phyloP scores from a whole-genome alignment of 2,113 vertebrate species.

The Ageneiosus marmoratus region DNA sequence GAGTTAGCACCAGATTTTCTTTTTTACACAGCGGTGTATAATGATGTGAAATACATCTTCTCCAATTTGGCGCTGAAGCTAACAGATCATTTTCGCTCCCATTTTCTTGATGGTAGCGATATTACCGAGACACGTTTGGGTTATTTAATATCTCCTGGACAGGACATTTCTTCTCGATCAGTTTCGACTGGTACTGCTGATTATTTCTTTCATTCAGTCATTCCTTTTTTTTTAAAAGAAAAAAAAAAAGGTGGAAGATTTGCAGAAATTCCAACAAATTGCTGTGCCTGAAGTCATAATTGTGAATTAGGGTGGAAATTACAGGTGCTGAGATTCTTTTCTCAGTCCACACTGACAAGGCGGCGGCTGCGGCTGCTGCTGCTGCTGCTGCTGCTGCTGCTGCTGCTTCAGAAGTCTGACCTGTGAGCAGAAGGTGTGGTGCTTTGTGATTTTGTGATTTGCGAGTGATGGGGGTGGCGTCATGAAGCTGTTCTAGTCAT shows the following conservation, averaged over 20 bases:
- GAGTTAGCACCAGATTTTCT: not conserved
- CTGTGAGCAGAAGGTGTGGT: not conserved
- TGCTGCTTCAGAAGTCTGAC: not conserved
- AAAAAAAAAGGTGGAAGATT: constrained; percentile 13
- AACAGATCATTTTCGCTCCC: constrained; percentile 12
- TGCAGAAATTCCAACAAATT: constrained; percentile 17
- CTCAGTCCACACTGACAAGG: not conserved
- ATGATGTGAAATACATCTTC: constrained; percentile 17
- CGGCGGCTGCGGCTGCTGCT: not conserved
- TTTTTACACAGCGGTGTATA: not conserved
- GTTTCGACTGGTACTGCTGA: not conserved
- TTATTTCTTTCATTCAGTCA: not conserved
- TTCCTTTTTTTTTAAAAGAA: not conserved
- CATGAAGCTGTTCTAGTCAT: too few relatives aligned
- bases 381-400: not conserved
- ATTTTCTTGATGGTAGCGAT: constrained; percentile 23
- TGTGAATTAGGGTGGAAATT: constrained; percentile 9
- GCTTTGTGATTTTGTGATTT: not conserved
- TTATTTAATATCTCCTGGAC: constrained; percentile 17
- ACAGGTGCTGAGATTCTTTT: not conserved
- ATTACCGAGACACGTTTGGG: constrained; percentile 2
- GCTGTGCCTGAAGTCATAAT: constrained; percentile 4
- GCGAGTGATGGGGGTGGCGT: accelerated
- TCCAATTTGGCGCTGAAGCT: not conserved
- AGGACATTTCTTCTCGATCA: not conserved